Conservation (phyloP, 1,140 invertebrate genomes). For the Vanessa tameamea region DNA sequence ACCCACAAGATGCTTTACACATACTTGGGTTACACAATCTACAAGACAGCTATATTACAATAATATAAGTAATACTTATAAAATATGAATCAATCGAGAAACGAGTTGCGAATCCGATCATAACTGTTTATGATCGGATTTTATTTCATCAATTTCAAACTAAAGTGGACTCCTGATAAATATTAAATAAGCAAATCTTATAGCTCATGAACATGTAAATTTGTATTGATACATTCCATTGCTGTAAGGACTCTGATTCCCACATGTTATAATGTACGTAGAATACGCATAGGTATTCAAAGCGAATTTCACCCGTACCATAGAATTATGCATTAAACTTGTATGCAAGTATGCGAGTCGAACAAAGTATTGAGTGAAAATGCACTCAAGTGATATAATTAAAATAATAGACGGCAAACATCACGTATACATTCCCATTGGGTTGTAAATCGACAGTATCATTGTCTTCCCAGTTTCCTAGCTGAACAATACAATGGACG, state of each 20-base stretch:
- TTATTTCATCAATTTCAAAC: constrained; percentile 28
- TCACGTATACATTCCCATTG: constrained; percentile 64
- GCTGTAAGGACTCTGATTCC: constrained; percentile 49
- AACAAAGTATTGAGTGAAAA: constrained; percentile 68
- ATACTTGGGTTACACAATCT: constrained; percentile 76
- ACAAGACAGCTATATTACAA: constrained; percentile 61
- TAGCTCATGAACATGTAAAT: constrained; percentile 50
- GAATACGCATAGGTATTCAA: constrained; percentile 41
- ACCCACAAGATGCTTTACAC: constrained; percentile 65
- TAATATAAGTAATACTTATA: constrained; percentile 46
- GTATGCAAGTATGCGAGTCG: constrained; percentile 48
- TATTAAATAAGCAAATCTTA: constrained; percentile 50
- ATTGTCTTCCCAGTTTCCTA: constrained; percentile 67
- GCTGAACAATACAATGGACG: constrained; percentile 58
- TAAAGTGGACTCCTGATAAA: constrained; percentile 33
- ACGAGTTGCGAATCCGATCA: constrained; percentile 27
- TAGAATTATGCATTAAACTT: constrained; percentile 67
- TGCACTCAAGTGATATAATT: constrained; percentile 69
- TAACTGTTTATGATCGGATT: neutral
- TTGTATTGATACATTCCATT: constrained; percentile 57
- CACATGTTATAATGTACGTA: constrained; percentile 52
- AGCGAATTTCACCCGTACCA: constrained; percentile 66
- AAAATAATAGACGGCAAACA: constrained; percentile 64
- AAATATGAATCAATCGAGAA: constrained; percentile 35
- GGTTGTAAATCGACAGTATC: constrained; percentile 62